Base-by-base conservation (phyloP, 2,888 invertebrate genomes). In the Lottia scabra region DNA sequence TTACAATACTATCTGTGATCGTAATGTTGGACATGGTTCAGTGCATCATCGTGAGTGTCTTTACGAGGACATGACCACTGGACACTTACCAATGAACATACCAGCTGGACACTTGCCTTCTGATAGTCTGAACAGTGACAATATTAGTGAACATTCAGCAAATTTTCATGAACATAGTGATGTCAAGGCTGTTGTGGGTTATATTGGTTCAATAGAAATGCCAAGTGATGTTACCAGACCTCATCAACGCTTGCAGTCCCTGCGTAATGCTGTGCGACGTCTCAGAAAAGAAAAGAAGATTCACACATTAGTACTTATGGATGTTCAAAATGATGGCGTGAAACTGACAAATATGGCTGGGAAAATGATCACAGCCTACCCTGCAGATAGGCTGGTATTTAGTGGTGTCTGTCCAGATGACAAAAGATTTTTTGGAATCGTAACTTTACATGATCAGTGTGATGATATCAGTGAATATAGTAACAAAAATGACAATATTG, bases 201-300 rank as follows among this genome's bases (percentile, higher is more conserved):
- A 98, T 89, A 91, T 98, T 66, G 98, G 98, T 27, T 97, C 98
- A 1, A 96, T 98, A 77, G 98, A 98, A 90, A 97, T 98, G 91
- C 97, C 98, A 0, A 89, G 90, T 72, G 90, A 90, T 77, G 84
- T 87, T 10, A 84, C 86, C 64, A 79, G 86, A 68, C 86, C 87
- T 10, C 83, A 86, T 73, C 84, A 89, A 65, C 79, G 96, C 71
- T 90, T 94, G 80, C 92, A 92, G 86, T 92, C 92, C 74, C 94
- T 97, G 19, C 92, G 95, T 73, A 95, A 94, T 72, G 97, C 97
- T 76, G 97, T 98, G 65, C 93, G 95, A 75, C 94, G 96, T 84
- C 91, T 98, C 63, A 92, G 97, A 45, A 94, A 96, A 75, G 98
- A 98, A 83, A 94, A 96, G 88, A 93, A 96, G 67, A 94, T 91